Conservation (phyloP, 2,113 vertebrate species). For the Himantopus leucocephalus region DNA sequence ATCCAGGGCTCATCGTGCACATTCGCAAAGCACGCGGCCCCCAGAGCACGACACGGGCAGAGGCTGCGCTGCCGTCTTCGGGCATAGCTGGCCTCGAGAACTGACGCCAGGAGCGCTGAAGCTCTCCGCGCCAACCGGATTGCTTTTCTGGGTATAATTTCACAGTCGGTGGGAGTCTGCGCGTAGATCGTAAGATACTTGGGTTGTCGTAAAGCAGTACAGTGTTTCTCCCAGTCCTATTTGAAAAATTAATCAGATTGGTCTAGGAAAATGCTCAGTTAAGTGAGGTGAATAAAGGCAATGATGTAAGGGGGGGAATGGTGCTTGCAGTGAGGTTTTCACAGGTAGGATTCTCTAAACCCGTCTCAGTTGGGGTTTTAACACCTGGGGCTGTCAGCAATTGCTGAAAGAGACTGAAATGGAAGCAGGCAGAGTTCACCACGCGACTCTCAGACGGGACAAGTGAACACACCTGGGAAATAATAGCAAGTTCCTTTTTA, state of each 20-base stretch:
- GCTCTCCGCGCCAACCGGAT: no score
- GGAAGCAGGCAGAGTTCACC: neutral
- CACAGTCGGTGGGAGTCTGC: no score
- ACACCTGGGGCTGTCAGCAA: rapidly evolving
- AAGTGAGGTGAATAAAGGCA: neutral
- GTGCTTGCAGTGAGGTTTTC: neutral
- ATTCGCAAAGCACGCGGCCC: no score
- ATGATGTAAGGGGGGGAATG: neutral
- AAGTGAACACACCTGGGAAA: neutral
- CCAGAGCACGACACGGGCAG: no score
- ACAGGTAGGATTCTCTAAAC: neutral
- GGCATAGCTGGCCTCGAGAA: no score
- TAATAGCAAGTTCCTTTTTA: neutral
- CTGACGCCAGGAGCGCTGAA: no score
- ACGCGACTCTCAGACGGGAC: rapidly evolving
- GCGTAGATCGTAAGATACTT: neutral
- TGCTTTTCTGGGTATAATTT: no score
- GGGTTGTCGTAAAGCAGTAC: neutral
- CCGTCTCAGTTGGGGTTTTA: neutral
- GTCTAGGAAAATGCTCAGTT: neutral
- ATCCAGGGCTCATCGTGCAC: no score
- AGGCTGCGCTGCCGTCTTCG: no score
- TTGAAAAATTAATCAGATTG: neutral
- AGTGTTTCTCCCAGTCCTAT: neutral
- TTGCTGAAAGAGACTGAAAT: neutral